phyloP scores from a whole-genome alignment of 2,113 vertebrate genomes.

The Megaceryle maxima region DNA sequence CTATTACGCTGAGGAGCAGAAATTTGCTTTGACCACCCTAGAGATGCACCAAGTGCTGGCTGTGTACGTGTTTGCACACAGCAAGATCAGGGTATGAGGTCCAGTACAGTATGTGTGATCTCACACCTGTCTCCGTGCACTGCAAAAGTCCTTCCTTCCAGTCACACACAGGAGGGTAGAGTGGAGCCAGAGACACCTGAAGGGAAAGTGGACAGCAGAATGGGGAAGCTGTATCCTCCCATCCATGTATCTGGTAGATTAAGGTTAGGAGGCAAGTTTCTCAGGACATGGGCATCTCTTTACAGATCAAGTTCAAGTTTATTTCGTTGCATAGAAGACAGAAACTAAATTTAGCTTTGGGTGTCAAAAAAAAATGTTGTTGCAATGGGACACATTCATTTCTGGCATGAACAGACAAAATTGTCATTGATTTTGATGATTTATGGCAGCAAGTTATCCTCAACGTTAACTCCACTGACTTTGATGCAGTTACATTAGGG shows the following conservation, averaged over 20 bases:
- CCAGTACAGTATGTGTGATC: neutral
- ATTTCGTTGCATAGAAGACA: neutral
- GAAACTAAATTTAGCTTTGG: neutral
- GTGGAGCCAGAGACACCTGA: neutral
- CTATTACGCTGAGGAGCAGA: neutral
- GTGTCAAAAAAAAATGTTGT: neutral
- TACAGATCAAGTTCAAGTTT: neutral
- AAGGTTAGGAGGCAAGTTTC: neutral
- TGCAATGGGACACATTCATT: neutral
- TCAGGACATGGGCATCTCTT: neutral
- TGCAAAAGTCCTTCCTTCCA: neutral
- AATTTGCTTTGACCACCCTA: neutral
- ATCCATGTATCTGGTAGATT: rapidly evolving
- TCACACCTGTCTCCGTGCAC: neutral
- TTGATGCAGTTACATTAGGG: neutral
- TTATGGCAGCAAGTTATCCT: neutral
- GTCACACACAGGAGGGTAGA: neutral
- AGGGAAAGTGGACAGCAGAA: neutral
- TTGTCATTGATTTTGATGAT: neutral
- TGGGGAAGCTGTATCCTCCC: neutral
- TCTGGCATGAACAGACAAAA: neutral
- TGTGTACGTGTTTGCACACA: neutral
- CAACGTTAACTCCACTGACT: neutral
- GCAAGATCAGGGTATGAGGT: neutral
- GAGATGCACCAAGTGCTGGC: too few species aligned